A percentile compares a stretch with the other conserved stretches of the same genome.
Conservation (phyloP, 2,797 vertebrate species). For the Varecia variegata region DNA sequence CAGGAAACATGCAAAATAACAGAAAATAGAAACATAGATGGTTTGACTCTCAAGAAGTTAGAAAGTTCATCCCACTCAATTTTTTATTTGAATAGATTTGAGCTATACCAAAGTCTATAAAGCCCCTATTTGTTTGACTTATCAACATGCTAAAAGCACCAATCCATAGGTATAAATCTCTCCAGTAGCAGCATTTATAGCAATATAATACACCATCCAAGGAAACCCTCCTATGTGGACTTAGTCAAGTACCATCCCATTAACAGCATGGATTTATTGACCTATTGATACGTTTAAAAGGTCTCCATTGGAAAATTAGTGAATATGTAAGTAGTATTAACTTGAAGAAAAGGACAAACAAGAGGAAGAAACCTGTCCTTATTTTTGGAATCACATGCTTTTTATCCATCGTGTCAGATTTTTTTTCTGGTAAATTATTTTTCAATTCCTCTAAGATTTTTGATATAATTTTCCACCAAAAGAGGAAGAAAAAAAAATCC, state of each 20-base stretch:
- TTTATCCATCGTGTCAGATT: not conserved
- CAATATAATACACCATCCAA: constrained; percentile 70
- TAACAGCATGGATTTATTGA: constrained; percentile 84
- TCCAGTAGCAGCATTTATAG: constrained; percentile 75
- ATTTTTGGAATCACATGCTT: constrained; percentile 42
- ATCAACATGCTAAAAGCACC: constrained; percentile 69
- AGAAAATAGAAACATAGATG: not conserved
- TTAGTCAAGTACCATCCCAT: constrained; percentile 77
- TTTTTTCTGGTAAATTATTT: constrained; percentile 46
- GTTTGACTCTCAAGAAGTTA: not conserved
- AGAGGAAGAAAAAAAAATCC: not conserved
- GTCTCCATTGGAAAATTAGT: constrained; percentile 80
- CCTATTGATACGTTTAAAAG: constrained; percentile 79
- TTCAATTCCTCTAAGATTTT: constrained; percentile 40
- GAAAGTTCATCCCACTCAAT: not conserved
- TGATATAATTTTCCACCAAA: not conserved
- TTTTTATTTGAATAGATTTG: constrained; percentile 38
- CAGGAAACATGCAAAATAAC: not conserved
- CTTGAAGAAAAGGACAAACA: constrained; percentile 78
- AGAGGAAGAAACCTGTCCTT: constrained; percentile 35
- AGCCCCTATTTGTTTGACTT: constrained; percentile 69
- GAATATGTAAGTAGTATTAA: constrained; percentile 82
- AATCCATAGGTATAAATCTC: constrained; percentile 77
- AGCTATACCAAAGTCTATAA: constrained; percentile 67
- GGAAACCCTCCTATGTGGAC: constrained; percentile 74